These are phyloP conservation scores for Etheostoma cragini DNA, from an alignment of 2,113 vertebrate species.

Conservation along the genomic window DNA sequence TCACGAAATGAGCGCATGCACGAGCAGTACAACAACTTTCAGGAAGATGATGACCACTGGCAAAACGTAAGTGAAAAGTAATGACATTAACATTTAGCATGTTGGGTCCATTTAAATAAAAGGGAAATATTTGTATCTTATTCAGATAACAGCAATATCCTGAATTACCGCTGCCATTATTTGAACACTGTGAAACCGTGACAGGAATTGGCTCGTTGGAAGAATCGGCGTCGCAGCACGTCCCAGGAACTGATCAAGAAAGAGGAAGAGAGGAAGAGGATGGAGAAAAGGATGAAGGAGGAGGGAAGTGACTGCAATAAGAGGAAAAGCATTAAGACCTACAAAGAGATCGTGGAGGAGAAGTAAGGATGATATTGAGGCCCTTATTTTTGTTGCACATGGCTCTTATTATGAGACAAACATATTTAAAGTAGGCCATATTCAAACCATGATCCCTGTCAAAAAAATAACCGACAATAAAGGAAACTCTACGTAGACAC, in stretches of 20 bases:
- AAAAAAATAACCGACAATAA: background rate
- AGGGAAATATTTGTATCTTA: background rate
- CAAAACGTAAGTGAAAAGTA: slow-evolving; percentile 89
- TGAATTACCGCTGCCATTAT: background rate
- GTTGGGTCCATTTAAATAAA: background rate
- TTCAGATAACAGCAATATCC: background rate
- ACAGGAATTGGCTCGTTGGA: slow-evolving; percentile 96
- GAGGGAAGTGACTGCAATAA: slow-evolving; percentile 82
- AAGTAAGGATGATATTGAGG: slow-evolving; percentile 83
- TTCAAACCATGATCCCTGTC: background rate
- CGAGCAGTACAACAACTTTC: slow-evolving; percentile 87
- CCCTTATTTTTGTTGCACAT: background rate
- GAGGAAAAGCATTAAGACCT: slow-evolving; percentile 98
- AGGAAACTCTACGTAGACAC: background rate
- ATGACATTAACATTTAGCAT: background rate
- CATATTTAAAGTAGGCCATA: background rate
- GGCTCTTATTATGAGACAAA: background rate
- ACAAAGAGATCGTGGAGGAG: slow-evolving; percentile 97
- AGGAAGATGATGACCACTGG: slow-evolving; percentile 95
- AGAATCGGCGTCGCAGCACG: slow-evolving; percentile 93
- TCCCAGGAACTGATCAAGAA: slow-evolving; percentile 97
- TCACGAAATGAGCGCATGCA: slow-evolving; percentile 92
- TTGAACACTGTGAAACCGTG: background rate
- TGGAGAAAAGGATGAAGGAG: slow-evolving; percentile 90
- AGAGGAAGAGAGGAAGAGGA: slow-evolving; percentile 96